These are phyloP conservation scores for Dryococelus australis DNA, from an alignment of 2,888 invertebrate species.

Conservation along the genomic window DNA sequence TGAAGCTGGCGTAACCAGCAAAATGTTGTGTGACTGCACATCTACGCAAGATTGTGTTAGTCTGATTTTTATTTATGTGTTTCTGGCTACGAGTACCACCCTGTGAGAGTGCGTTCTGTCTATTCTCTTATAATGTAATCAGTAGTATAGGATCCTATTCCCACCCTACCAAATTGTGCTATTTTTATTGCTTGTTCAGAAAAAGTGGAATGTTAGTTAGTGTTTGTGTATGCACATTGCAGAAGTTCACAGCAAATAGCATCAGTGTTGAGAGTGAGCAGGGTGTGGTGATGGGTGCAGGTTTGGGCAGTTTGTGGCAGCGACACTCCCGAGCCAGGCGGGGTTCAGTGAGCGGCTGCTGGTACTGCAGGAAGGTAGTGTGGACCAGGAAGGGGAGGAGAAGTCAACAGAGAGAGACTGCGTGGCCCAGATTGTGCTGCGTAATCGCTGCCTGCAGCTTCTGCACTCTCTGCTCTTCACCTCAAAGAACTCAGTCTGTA, in stretches of 20 bases:
- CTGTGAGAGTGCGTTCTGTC: no score
- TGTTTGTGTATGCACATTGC: no score
- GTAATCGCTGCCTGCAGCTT: conserved; percentile 86
- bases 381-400: conserved; percentile 66
- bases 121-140: no score
- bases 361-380: conserved; percentile 45
- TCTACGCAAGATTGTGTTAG: no score
- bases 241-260: no score
- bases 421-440: conserved; percentile 69
- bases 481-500: conserved; percentile 70
- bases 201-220: background rate
- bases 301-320: conserved; percentile 93
- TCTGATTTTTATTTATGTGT: no score
- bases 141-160: no score
- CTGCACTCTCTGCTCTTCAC: conserved; percentile 83
- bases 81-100: no score
- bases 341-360: conserved; percentile 50
- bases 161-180: background rate
- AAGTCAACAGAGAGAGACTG: conserved; percentile 65
- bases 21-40: no score
- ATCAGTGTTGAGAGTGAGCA: no score
- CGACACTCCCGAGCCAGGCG: conserved; percentile 74
- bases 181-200: conserved; percentile 23
- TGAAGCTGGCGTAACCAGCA: no score
- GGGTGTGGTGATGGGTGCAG: conserved; percentile 52